Percentiles rank a stretch among this genome's conserved stretches.
Conservation (phyloP, 2,888 invertebrate species). For the Trypoxylon attenuatum region DNA sequence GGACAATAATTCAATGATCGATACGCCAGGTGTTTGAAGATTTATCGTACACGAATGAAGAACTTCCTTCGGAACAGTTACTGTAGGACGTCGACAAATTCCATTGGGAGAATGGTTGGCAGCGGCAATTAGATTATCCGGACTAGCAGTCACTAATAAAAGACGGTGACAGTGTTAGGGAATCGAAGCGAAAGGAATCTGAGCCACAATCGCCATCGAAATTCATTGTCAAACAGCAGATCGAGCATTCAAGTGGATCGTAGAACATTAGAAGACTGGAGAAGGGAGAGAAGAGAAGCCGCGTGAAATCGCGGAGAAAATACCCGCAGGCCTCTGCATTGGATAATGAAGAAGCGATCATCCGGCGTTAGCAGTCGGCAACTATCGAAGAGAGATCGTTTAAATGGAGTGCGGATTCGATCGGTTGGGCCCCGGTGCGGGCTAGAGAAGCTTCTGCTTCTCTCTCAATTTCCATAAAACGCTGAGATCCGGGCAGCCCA, state of each 20-base stretch:
- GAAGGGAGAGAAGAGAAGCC: neutral
- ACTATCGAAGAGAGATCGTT: neutral
- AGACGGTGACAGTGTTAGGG: neutral
- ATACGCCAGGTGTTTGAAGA: too few relatives aligned
- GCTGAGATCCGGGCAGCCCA: constrained; percentile 5
- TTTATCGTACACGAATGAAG: too few relatives aligned
- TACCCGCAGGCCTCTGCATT: neutral
- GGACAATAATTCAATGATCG: too few relatives aligned
- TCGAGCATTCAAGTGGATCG: neutral
- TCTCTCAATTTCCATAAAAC: constrained; percentile 42
- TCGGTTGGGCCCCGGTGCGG: neutral
- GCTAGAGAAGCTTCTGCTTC: too few relatives aligned
- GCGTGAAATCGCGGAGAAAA: constrained; percentile 3
- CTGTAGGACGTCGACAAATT: too few relatives aligned
- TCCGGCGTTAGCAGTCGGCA: too few relatives aligned
- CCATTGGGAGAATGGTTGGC: too few relatives aligned
- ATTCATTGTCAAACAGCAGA: neutral
- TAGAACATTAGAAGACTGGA: neutral
- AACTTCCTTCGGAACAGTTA: too few relatives aligned
- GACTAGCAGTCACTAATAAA: too few relatives aligned
- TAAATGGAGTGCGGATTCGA: constrained; percentile 16
- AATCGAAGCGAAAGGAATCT: neutral
- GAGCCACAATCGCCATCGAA: constrained; percentile 6
- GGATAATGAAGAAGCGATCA: constrained; percentile 7
- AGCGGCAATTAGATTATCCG: too few relatives aligned